These are phyloP conservation scores for Glaucopsyche alexis DNA, from an alignment of 2,888 invertebrate species.

Conservation along the genomic window DNA sequence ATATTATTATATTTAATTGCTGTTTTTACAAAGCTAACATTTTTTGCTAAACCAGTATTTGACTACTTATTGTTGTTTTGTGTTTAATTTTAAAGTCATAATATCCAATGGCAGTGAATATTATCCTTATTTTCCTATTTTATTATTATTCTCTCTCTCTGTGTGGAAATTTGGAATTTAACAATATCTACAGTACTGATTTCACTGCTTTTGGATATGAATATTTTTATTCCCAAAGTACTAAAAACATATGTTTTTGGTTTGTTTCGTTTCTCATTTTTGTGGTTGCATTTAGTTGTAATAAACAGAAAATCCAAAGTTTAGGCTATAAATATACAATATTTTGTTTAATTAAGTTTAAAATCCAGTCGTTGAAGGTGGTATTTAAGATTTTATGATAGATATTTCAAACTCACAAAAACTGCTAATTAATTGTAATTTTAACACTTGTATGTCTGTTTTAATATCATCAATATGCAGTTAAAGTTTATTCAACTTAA, in stretches of 20 bases:
- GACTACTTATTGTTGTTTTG: conserved; percentile 74
- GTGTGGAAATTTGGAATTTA: conserved; percentile 45
- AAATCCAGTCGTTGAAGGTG: conserved; percentile 57
- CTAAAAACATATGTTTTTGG: conserved; percentile 68
- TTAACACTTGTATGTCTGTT: neutral
- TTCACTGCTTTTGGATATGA: conserved; percentile 67
- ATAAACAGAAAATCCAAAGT: conserved; percentile 77
- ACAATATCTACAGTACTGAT: conserved; percentile 44
- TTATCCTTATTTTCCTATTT: conserved; percentile 55
- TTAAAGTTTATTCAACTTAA: conserved; percentile 5
- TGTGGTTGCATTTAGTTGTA: conserved; percentile 79
- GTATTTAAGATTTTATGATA: conserved; percentile 50
- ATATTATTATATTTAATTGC: conserved; percentile 78
- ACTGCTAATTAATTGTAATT: no score
- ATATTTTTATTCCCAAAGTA: conserved; percentile 74
- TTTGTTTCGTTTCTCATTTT: conserved; percentile 65
- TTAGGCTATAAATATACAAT: conserved; percentile 62
- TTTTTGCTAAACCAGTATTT: conserved; percentile 80
- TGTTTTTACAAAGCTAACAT: conserved; percentile 78
- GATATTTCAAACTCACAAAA: conserved; percentile 46
- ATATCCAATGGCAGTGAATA: conserved; percentile 68
- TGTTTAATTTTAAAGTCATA: conserved; percentile 76
- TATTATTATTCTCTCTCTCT: conserved; percentile 45
- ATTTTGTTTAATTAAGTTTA: conserved; percentile 50
- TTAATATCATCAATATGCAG: neutral